phyloP scores from a whole-genome alignment of 2,888 invertebrate genomes.

The Rotaria sp. region DNA sequence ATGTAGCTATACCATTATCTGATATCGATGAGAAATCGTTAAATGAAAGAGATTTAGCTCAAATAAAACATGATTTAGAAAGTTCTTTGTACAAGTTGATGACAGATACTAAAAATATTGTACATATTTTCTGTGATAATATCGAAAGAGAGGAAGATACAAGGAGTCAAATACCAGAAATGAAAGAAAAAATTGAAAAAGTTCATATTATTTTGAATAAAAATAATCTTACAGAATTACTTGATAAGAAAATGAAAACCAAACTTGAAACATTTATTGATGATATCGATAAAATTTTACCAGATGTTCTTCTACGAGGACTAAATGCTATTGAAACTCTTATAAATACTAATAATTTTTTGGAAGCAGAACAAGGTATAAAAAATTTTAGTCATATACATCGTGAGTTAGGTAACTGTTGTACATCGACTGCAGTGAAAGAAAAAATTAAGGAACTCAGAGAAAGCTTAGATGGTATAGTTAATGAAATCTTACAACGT shows the following conservation, averaged over 20 bases:
- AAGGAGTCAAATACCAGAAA: background rate
- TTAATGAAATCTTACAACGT: background rate
- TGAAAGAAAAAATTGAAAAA: background rate
- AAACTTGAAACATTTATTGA: background rate
- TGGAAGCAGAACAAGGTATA: background rate
- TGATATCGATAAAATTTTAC: background rate
- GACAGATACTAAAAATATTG: background rate
- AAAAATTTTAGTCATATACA: background rate
- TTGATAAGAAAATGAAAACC: background rate
- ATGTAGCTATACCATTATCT: background rate
- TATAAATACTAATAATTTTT: background rate
- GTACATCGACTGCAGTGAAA: background rate
- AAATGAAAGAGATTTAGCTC: background rate
- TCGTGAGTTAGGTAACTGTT: background rate
- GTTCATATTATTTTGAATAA: background rate
- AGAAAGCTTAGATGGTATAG: background rate
- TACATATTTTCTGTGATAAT: background rate
- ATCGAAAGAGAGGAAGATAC: background rate
- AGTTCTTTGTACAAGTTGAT: background rate
- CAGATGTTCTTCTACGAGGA: background rate
- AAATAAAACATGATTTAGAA: background rate
- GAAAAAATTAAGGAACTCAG: background rate
- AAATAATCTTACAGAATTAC: background rate
- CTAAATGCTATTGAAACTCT: background rate
- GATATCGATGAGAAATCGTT: background rate